Evolutionary conservation across 2,113 vertebrate species (phyloP).

Genomic region (Nothoprocta perdicaria): DNA sequence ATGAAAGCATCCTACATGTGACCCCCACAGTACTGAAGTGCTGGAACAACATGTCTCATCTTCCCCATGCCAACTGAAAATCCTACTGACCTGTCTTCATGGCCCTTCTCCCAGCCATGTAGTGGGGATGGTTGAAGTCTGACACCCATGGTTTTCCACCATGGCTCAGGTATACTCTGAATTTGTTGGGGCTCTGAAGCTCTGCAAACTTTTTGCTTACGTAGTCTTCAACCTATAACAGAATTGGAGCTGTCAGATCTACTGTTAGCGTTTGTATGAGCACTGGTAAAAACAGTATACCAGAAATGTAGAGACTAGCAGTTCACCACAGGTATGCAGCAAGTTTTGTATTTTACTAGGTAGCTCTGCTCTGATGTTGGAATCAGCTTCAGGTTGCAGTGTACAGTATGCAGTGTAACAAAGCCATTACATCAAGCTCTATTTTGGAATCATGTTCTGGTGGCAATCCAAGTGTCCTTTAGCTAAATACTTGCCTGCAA

Average conservation of each 20-base stretch:
- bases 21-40: neutral
- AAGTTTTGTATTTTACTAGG: neutral
- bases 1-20: too few relatives aligned
- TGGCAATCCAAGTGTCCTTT: neutral
- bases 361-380: neutral
- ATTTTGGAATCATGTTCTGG: neutral
- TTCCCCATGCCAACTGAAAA: neutral
- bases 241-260: neutral
- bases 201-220: constrained; percentile 87
- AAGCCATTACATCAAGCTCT: neutral
- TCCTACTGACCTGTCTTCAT: constrained; percentile 87
- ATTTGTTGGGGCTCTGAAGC: constrained; percentile 88
- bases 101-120: constrained; percentile 92
- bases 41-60: neutral
- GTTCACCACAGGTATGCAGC: neutral
- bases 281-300: neutral
- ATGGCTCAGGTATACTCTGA: constrained; percentile 86
- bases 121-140: constrained; percentile 96
- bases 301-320: neutral
- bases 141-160: constrained; percentile 96
- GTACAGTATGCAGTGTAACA: neutral
- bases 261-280: neutral
- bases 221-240: constrained; percentile 83
- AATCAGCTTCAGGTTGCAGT: neutral
- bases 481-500: neutral